Percentiles rank a stretch among this genome's conserved stretches.
Evolutionary conservation across 2,888 invertebrate species (phyloP).

Genomic region (Panorpa germanica): DNA sequence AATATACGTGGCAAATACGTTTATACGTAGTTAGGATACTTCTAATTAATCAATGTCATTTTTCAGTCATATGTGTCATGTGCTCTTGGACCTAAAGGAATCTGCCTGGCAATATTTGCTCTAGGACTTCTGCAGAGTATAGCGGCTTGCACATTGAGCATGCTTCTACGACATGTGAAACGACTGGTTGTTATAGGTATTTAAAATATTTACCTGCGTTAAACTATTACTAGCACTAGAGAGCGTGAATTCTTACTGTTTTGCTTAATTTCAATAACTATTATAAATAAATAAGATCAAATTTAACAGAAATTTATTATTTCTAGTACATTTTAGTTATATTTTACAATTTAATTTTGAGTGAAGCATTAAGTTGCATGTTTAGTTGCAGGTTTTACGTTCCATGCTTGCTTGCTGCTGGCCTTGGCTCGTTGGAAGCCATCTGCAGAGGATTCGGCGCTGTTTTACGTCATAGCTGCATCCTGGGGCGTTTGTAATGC

Average conservation of each 20-base stretch:
- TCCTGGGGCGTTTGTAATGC: conserved; percentile 78
- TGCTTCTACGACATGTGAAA: conserved; percentile 55
- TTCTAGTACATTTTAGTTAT: conserved; percentile 6
- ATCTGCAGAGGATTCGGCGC: conserved; percentile 57
- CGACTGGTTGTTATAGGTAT: conserved; percentile 54
- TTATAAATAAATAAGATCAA: conserved; percentile 1
- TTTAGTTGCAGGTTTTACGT: conserved; percentile 58
- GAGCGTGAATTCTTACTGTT: too few relatives aligned
- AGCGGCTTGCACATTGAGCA: conserved; percentile 61
- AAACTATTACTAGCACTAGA: neutral
- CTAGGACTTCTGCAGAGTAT: conserved; percentile 56
- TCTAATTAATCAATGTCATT: conserved; percentile 8
- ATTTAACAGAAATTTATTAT: neutral
- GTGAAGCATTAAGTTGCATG: too few relatives aligned
- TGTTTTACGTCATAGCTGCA: conserved; percentile 67
- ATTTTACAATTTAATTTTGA: too few relatives aligned
- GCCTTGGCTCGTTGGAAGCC: conserved; percentile 65
- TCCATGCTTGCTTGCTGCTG: conserved; percentile 58
- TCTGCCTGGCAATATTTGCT: conserved; percentile 53
- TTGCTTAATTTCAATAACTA: neutral
- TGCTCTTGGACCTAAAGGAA: conserved; percentile 53
- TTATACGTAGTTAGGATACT: neutral
- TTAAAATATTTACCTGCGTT: conserved; percentile 12
- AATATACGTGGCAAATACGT: too few relatives aligned
- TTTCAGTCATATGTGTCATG: conserved; percentile 66